Evolutionary conservation across 1,140 invertebrate species (phyloP), one percentile per base, ranked within the genome.

Genomic region (Tetragonula clypearis): DNA sequence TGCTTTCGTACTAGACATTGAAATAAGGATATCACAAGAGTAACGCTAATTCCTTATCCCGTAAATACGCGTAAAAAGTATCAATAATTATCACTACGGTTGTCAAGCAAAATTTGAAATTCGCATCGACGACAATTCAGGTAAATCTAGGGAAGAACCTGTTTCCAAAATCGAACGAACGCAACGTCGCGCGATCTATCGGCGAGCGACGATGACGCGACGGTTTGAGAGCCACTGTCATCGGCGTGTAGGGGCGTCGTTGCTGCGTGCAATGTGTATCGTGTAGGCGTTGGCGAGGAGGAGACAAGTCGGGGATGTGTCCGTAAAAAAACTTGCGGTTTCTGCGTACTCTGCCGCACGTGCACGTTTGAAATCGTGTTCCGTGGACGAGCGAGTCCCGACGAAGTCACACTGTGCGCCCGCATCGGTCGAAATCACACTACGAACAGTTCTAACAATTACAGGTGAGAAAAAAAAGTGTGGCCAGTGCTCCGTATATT

Each of bases 241-340:
- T 87, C 91, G 88, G 86, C 85, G 90, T 90, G 92, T 93, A 92
- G 90, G 91, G 92, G 92, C 92, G 92, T 93, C 91, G 91, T 92
- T 92, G 88, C 88, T 92, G 90, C 90, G 91, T 93, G 92, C 88
- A 92, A 91, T 93, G 92, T 93, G 92, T 93, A 93, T 93, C 91
- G 92, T 90, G 92, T 93, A 93, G 93, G 93, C 93, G 93, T 93
- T 93, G 93, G 92, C 93, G 91, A 92, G 91, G 88, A 86, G 86
- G 89, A 90, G 85, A 86, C 90, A 84, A 88, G 88, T 82, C 88
- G 91, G 87, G 89, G 87, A 92, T 90, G 90, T 91, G 89, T 89
- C 83, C 87, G 81, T 85, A 79, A 90, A 84, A 30, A 85, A 86
- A 84, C 69, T 60, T 79, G 81, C 73, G 85, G 81, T 86, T 84